phyloP scores from a whole-genome alignment of 2,113 vertebrate species.

The Rhombomys opimus region DNA sequence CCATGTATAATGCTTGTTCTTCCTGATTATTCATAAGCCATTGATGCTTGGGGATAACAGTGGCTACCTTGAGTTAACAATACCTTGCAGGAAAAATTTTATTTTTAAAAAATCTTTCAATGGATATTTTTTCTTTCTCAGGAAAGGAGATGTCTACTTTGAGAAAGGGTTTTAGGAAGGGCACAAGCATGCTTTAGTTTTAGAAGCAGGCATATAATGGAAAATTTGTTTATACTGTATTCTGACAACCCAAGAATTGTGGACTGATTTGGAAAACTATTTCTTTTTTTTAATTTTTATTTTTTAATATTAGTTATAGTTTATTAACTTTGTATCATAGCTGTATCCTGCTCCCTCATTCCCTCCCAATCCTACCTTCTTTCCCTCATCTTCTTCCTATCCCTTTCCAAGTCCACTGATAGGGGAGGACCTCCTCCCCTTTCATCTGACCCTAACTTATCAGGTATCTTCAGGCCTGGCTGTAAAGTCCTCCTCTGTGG shows the following conservation, averaged over 20 bases:
- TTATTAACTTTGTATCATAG: too few relatives aligned
- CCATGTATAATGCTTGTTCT: neutral
- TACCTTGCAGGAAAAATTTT: neutral
- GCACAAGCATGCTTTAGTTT: neutral
- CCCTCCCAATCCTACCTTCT: too few relatives aligned
- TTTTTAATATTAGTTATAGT: too few relatives aligned
- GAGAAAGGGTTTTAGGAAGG: too few relatives aligned
- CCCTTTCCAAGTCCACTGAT: too few relatives aligned
- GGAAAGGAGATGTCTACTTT: neutral
- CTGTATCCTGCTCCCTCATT: too few relatives aligned
- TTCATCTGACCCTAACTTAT: too few relatives aligned
- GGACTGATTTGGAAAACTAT: slow-evolving; percentile 43
- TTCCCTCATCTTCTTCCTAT: too few relatives aligned
- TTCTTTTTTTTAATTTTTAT: neutral
- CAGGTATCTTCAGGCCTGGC: too few relatives aligned
- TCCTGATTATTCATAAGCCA: neutral
- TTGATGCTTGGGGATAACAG: too few relatives aligned
- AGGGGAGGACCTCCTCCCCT: too few relatives aligned
- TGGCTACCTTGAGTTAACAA: neutral
- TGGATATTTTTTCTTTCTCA: neutral
- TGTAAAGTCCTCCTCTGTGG: too few relatives aligned
- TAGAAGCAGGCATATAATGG: slow-evolving; percentile 53
- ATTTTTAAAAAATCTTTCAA: neutral
- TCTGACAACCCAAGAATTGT: neutral
- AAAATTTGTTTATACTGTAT: neutral